phyloP scores from a whole-genome alignment of 2,113 vertebrate genomes.

The Narcine bancroftii region DNA sequence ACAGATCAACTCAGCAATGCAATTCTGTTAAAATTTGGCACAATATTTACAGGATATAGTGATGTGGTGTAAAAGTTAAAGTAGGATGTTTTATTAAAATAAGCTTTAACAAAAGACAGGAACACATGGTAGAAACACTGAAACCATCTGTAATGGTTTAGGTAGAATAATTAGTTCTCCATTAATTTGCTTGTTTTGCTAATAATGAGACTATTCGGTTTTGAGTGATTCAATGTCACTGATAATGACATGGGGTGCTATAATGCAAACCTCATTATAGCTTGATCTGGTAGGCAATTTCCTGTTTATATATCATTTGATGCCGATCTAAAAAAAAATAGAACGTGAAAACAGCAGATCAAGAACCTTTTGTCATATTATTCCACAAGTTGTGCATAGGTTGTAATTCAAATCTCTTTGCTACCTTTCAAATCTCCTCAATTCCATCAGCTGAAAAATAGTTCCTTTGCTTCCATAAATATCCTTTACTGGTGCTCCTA shows the following conservation, averaged over 20 bases:
- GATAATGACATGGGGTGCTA: neutral
- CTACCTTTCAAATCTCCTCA: neutral
- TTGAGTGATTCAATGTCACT: constrained; percentile 2
- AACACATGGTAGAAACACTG: neutral
- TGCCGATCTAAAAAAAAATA: constrained; percentile 18
- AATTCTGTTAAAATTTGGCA: neutral
- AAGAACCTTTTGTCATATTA: neutral
- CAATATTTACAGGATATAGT: neutral
- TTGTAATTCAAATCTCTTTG: neutral
- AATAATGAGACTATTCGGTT: constrained; percentile 19
- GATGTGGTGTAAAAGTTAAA: neutral
- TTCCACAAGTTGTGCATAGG: neutral
- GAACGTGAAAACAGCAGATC: neutral
- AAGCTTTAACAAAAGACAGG: neutral
- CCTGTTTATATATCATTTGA: constrained; percentile 4
- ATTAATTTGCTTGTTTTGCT: neutral
- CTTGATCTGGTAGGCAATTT: neutral
- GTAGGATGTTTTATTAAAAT: neutral
- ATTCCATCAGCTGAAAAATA: neutral
- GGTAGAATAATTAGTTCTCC: constrained; percentile 17
- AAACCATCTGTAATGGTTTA: constrained; percentile 38
- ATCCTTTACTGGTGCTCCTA: neutral
- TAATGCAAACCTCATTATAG: neutral
- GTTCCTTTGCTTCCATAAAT: neutral
- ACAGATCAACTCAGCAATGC: neutral